Percentiles rank a stretch among this genome's conserved stretches.
These are phyloP conservation scores for Eremobia ochroleuca DNA, from an alignment of 2,888 invertebrate genomes.

Conservation along the genomic window DNA sequence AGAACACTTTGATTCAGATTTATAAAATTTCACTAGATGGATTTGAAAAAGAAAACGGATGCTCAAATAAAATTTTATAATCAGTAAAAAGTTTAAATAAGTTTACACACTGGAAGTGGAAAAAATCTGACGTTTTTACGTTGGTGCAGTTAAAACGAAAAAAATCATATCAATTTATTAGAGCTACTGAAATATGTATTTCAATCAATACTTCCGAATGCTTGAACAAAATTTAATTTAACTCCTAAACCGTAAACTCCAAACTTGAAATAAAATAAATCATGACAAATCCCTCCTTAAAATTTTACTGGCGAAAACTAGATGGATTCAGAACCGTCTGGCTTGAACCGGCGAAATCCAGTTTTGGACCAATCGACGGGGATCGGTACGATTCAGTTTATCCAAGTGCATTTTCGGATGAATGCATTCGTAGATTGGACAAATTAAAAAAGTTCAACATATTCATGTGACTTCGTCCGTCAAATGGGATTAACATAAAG, in stretches of 20 bases:
- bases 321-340: slow-evolving; percentile 60
- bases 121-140: slow-evolving; percentile 5
- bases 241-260: slow-evolving; percentile 41
- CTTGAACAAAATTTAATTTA: slow-evolving; percentile 38
- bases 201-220: slow-evolving; percentile 25
- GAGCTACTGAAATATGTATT: slow-evolving; percentile 33
- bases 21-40: slow-evolving; percentile 2
- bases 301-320: slow-evolving; percentile 66
- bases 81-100: slow-evolving; percentile 29
- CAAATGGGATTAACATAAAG: slow-evolving; percentile 61
- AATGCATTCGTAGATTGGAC: slow-evolving; percentile 69
- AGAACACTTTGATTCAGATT: slow-evolving; percentile 10
- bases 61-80: slow-evolving; percentile 9
- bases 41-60: slow-evolving; percentile 9
- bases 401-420: slow-evolving; percentile 67
- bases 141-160: not conserved
- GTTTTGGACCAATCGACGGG: slow-evolving; percentile 67
- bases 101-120: slow-evolving; percentile 4
- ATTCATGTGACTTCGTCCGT: slow-evolving; percentile 55
- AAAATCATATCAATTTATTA: slow-evolving; percentile 1
- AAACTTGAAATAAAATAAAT: slow-evolving; percentile 63
- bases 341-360: slow-evolving; percentile 66
- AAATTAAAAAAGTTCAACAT: slow-evolving; percentile 69
- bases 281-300: slow-evolving; percentile 60
- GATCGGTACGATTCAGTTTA: slow-evolving; percentile 67